Conservation (phyloP, 2,888 invertebrate species). For the Aradus depressus region DNA sequence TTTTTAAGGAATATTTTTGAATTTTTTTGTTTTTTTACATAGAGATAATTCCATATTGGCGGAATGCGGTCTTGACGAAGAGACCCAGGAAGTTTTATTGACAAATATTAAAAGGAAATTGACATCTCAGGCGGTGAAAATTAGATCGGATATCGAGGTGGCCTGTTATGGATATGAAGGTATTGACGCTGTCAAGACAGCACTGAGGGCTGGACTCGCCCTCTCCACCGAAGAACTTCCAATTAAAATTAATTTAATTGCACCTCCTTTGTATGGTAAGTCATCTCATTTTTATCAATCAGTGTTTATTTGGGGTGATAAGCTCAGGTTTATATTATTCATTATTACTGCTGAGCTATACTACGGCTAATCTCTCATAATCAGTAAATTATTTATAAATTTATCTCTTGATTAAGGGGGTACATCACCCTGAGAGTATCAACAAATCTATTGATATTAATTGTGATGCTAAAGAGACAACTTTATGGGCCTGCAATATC, state of each 20-base stretch:
- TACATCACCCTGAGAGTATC: too few relatives aligned
- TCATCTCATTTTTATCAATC: constrained; percentile 17
- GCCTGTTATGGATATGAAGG: constrained; percentile 96
- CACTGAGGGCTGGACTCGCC: constrained; percentile 78
- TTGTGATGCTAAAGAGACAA: too few relatives aligned
- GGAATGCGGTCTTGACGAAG: constrained; percentile 87
- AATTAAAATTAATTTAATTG: constrained; percentile 97
- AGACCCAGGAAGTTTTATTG: constrained; percentile 81
- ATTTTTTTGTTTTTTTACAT: constrained; percentile 32
- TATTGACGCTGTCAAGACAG: constrained; percentile 93
- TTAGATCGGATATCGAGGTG: constrained; percentile 84
- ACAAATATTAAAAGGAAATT: constrained; percentile 91
- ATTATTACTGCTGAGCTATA: too few relatives aligned
- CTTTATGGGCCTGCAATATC: too few relatives aligned
- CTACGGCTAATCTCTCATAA: too few relatives aligned
- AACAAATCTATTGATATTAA: too few relatives aligned
- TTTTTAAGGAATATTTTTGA: constrained; percentile 6
- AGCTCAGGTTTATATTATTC: neutral
- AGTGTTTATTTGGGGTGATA: neutral
- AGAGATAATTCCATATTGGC: constrained; percentile 91
- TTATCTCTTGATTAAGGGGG: too few relatives aligned
- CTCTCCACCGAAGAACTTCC: constrained; percentile 87
- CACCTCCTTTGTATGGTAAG: constrained; percentile 85
- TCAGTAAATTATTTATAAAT: too few relatives aligned
- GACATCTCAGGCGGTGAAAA: constrained; percentile 95